These are phyloP conservation scores for Nephotettix cincticeps DNA, from an alignment of 1,140 invertebrate genomes.

Conservation along the genomic window DNA sequence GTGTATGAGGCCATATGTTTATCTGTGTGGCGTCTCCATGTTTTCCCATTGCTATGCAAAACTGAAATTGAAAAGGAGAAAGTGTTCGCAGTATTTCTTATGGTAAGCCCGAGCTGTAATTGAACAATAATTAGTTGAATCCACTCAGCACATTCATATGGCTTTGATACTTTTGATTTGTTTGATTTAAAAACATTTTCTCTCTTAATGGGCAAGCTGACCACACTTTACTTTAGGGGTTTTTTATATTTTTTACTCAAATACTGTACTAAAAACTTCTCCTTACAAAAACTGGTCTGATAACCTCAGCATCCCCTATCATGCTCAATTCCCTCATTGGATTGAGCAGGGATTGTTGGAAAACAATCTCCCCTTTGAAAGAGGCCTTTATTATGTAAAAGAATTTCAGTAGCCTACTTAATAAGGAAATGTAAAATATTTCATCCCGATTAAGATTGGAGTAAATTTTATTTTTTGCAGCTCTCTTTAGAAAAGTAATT, in stretches of 20 bases:
- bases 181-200: not conserved
- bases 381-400: too few species aligned
- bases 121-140: not conserved
- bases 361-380: too few species aligned
- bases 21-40: constrained; percentile 71
- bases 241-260: not conserved
- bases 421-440: too few species aligned
- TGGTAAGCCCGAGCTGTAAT: constrained; percentile 39
- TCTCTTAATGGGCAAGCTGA: not conserved
- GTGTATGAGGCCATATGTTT: constrained; percentile 76
- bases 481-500: too few species aligned
- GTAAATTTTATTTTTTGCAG: too few species aligned
- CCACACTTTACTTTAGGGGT: not conserved
- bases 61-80: constrained; percentile 59
- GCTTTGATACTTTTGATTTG: not conserved
- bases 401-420: too few species aligned
- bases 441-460: too few species aligned
- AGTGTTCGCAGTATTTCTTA: constrained; percentile 70
- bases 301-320: too few species aligned
- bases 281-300: not conserved
- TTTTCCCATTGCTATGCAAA: constrained; percentile 69
- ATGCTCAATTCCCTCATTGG: too few species aligned
- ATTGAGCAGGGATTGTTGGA: too few species aligned
- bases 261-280: not conserved
- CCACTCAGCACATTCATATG: not conserved